Percentiles rank a stretch among this genome's conserved stretches.
These are phyloP conservation scores for Zenarchopterus dispar DNA, from an alignment of 2,797 vertebrate genomes.

Conservation along the genomic window DNA sequence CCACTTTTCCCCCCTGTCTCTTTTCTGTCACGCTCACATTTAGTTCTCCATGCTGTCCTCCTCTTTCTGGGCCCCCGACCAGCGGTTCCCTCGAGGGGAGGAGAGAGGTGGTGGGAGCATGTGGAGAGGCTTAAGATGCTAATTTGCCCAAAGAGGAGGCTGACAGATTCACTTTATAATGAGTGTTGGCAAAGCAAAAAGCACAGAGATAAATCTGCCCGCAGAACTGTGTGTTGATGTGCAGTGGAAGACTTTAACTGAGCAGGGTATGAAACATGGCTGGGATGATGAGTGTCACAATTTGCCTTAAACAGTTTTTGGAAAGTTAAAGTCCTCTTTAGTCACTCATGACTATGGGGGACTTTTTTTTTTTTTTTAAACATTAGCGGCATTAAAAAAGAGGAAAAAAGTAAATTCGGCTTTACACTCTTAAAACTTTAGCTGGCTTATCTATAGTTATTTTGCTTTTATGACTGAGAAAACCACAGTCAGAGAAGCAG, in stretches of 20 bases:
- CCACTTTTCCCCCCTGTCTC: constrained; percentile 11
- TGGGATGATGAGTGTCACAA: constrained; percentile 6
- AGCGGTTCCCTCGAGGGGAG: constrained; percentile 38
- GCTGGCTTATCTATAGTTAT: not conserved
- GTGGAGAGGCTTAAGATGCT: constrained; percentile 51
- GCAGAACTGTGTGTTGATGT: constrained; percentile 28
- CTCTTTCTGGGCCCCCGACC: constrained; percentile 26
- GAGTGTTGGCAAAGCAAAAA: constrained; percentile 48
- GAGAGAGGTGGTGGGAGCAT: constrained; percentile 42
- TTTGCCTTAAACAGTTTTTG: constrained; percentile 24
- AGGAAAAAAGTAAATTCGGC: not conserved
- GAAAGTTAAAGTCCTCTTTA: constrained; percentile 13
- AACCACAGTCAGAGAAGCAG: too few relatives aligned
- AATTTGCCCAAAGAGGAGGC: constrained; percentile 68
- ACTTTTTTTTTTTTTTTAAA: constrained; percentile 2
- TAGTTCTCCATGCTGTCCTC: constrained; percentile 34
- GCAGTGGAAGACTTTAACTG: constrained; percentile 21
- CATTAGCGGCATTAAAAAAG: not conserved
- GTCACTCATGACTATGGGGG: not conserved
- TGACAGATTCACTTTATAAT: constrained; percentile 68
- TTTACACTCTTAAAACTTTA: not conserved
- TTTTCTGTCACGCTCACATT: constrained; percentile 51
- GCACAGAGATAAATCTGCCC: constrained; percentile 42
- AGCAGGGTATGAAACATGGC: constrained; percentile 17
- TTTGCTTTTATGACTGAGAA: too few relatives aligned